Evolutionary conservation across 2,888 invertebrate species (phyloP), one percentile per base, ranked within the genome.

Genomic region (Eurois occulta): DNA sequence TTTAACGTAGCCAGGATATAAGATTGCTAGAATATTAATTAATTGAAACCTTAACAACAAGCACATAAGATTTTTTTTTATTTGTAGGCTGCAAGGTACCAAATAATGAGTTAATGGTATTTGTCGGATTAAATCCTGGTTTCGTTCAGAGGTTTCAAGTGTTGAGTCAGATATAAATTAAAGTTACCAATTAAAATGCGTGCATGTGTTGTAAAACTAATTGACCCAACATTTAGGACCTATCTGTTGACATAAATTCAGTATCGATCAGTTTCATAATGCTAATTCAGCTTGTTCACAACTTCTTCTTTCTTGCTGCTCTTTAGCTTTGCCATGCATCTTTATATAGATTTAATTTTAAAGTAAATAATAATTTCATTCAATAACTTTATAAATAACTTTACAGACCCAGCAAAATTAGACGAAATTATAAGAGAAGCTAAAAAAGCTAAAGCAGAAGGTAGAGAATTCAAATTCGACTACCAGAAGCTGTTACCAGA

Each of bases 341-440:
- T 52, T 66, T 38, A 10, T 32, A 41, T 41, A 62, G 2, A 62
- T 52, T 5, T 41, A 11, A 35, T 83, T 24, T 65, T 48, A n/a
- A 58, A 13, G 21, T 64, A 64, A 46, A 72, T 35, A 10, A 11
- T 21, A 7, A 7, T 35, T 35, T 2, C 4, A 55, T 64, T 43
- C 8, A 46, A 1, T 41, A 16, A 58, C 24, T 48, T 58, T n/a
- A 1, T 32, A n/a, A 64, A 21, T 67, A 67, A 58, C 6, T 46
- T 77, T 67, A 60, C 91, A 96, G 96, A 95, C 84, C 92, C 94
- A 35, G 90, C 94, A 1, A 95, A 96, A 91, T 92, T 96, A 2
- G 96, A 96, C 69, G 95, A 96, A 89, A 90, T 96, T 5, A 96
- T 96, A 28, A 91, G 93, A 41, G 96, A 96, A 84, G 96, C 96